Conservation (phyloP, 1,140 invertebrate species). For the Heterodera schachtii region DNA sequence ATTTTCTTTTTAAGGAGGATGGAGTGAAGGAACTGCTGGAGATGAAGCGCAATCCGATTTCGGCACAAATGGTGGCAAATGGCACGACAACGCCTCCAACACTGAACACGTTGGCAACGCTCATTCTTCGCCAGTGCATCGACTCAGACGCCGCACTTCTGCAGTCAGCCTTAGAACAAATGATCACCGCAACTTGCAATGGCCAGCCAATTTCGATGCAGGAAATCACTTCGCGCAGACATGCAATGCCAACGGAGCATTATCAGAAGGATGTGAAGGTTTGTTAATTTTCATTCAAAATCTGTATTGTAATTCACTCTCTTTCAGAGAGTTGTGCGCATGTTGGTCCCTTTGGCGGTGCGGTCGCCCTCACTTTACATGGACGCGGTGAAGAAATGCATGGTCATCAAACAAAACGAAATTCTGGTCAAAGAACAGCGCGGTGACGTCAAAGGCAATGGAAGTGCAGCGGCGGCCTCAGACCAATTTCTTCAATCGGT, state of each 20-base stretch:
- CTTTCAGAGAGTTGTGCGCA: conserved; percentile 32
- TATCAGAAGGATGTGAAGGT: conserved; percentile 34
- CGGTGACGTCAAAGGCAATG: not conserved
- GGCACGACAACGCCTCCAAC: not conserved
- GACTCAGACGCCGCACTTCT: conserved; percentile 29
- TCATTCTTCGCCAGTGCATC: conserved; percentile 37
- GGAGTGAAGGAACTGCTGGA: conserved; percentile 32
- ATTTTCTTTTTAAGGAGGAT: conserved; percentile 31
- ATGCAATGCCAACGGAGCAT: conserved; percentile 13
- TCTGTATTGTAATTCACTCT: not conserved
- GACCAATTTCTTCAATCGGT: not conserved
- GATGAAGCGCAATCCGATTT: conserved; percentile 9
- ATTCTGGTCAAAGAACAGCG: conserved; percentile 28
- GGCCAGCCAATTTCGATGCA: conserved; percentile 35
- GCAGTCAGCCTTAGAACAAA: conserved; percentile 35
- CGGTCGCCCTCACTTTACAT: conserved; percentile 28
- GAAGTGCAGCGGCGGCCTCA: not conserved
- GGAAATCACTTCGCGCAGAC: conserved; percentile 32
- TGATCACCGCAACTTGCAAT: conserved; percentile 16
- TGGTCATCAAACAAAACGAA: conserved; percentile 34
- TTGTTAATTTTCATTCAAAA: not conserved
- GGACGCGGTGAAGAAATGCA: conserved; percentile 23
- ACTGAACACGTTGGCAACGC: conserved; percentile 9
- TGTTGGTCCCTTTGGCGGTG: conserved; percentile 31
- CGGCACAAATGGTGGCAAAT: not conserved